Evolutionary conservation across 2,888 invertebrate genomes (phyloP).

Genomic region (Parnassius apollo): DNA sequence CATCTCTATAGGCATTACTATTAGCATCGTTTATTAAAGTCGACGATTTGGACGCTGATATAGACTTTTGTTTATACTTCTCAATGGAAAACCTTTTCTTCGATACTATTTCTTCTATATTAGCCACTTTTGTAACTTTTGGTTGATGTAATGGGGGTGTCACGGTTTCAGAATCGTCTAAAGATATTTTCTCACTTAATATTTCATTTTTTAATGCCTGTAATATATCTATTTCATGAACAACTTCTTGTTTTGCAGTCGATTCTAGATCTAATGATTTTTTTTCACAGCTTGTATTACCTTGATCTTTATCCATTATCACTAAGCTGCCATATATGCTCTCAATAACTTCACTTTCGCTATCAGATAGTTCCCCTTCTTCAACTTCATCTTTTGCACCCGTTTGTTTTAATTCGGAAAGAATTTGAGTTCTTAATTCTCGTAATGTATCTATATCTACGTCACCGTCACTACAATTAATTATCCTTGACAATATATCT

Average conservation of each 20-base stretch:
- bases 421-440: conserved; percentile 68
- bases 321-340: conserved; percentile 67
- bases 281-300: conserved; percentile 31
- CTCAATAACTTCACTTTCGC: conserved; percentile 71
- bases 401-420: conserved; percentile 70
- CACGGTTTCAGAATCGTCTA: conserved; percentile 45
- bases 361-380: conserved; percentile 74
- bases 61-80: conserved; percentile 68
- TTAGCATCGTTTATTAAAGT: conserved; percentile 37
- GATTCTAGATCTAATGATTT: conserved; percentile 45
- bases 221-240: conserved; percentile 72
- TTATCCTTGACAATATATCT: conserved; percentile 69
- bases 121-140: conserved; percentile 65
- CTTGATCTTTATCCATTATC: conserved; percentile 46
- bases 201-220: conserved; percentile 76
- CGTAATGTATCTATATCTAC: conserved; percentile 75
- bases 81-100: conserved; percentile 75
- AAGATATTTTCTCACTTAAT: conserved; percentile 56
- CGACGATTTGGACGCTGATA: conserved; percentile 33
- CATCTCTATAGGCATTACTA: conserved; percentile 40
- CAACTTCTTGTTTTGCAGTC: conserved; percentile 44
- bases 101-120: conserved; percentile 51
- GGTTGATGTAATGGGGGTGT: conserved; percentile 70
- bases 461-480: conserved; percentile 66
- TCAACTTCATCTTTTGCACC: conserved; percentile 69